These are phyloP conservation scores for Punctoribates punctum DNA, from an alignment of 2,888 invertebrate species.

Conservation along the genomic window DNA sequence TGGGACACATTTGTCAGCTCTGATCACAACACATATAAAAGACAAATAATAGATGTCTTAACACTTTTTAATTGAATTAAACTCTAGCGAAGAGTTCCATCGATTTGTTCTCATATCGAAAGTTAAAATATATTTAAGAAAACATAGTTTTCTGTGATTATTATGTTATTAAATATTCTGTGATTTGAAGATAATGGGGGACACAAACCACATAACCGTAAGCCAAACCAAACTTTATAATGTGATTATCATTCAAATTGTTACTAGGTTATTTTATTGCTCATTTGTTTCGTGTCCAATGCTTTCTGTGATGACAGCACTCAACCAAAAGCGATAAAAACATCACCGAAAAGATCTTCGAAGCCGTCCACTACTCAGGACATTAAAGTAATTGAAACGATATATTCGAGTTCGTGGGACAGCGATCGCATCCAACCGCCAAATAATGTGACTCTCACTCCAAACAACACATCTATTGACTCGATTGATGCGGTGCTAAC, in stretches of 20 bases:
- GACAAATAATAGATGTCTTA: neutral
- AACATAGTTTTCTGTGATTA: neutral
- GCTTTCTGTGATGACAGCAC: neutral
- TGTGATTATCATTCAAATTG: too few relatives aligned
- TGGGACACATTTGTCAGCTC: neutral
- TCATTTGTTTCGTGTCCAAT: neutral
- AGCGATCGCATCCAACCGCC: conserved; percentile 24
- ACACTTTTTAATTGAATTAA: neutral
- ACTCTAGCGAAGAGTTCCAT: neutral
- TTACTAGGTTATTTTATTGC: neutral
- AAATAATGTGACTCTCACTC: neutral
- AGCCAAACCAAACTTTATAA: too few relatives aligned
- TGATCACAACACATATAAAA: conserved; percentile 22
- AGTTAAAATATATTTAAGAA: neutral
- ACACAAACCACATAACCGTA: too few relatives aligned
- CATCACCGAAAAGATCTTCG: neutral
- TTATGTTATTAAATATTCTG: too few relatives aligned
- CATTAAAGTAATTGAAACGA: conserved; percentile 15
- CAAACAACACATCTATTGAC: neutral
- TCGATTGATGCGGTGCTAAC: neutral
- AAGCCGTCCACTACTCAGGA: conserved; percentile 21
- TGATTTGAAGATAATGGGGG: too few relatives aligned
- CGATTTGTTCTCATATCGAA: too few relatives aligned
- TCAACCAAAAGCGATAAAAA: neutral
- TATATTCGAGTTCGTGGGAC: conserved; percentile 21